These are phyloP conservation scores for Caenorhabditis uteleia DNA, from an alignment of 2,888 invertebrate species.

Conservation along the genomic window DNA sequence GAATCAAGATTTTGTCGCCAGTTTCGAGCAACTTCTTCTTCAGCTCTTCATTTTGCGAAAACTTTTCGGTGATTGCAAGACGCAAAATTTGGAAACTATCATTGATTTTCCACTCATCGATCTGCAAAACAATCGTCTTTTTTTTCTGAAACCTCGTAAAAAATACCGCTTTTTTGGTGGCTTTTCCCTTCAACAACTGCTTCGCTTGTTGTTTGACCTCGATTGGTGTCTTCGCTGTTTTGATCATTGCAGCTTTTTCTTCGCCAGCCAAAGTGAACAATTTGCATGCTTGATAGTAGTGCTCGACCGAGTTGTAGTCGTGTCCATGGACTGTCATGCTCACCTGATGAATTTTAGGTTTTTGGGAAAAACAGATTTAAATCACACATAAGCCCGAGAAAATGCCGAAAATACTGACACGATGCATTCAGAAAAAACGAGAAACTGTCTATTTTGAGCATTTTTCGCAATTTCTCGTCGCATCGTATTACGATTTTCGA, in stretches of 20 bases:
- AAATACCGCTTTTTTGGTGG: not conserved
- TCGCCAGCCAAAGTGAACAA: conserved; percentile 45
- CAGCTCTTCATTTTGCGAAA: conserved; percentile 44
- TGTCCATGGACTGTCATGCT: conserved; percentile 49
- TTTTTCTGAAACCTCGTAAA: not conserved
- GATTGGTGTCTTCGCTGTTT: conserved; percentile 11
- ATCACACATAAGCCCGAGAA: conserved; percentile 17
- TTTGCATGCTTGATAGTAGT: conserved; percentile 64
- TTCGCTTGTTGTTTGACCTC: conserved; percentile 30
- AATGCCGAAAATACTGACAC: not conserved
- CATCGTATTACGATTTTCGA: too few species aligned
- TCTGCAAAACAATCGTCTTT: conserved; percentile 3
- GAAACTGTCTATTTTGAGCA: too few species aligned
- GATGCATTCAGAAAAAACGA: too few species aligned
- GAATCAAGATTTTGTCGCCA: conserved; percentile 38
- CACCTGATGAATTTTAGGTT: not conserved
- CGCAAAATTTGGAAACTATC: conserved; percentile 48
- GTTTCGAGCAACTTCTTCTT: conserved; percentile 26
- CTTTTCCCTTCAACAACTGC: conserved; percentile 15
- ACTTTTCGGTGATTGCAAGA: conserved; percentile 53
- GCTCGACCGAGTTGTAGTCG: conserved; percentile 61
- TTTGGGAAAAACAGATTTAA: too few species aligned
- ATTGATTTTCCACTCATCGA: conserved; percentile 49
- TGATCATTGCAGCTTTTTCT: conserved; percentile 14
- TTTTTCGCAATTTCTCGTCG: too few species aligned